Evolutionary conservation across 2,113 vertebrate species (phyloP).

Genomic region (human (Homo sapiens)): DNA sequence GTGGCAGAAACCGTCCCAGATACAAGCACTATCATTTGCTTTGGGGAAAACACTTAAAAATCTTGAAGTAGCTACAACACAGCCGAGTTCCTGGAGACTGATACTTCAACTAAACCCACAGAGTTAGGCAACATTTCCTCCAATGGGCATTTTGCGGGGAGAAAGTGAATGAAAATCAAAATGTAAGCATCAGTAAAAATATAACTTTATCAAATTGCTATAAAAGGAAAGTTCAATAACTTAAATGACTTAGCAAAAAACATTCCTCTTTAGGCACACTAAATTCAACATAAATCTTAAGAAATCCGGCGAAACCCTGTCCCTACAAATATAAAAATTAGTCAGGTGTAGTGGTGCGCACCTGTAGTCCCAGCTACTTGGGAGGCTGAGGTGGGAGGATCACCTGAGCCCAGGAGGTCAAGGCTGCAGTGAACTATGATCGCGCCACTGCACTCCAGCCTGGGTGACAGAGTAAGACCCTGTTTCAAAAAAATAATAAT

Average conservation of each 20-base stretch:
- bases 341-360: too few relatives aligned
- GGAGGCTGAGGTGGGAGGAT: too few relatives aligned
- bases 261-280: neutral
- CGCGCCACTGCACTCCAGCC: too few relatives aligned
- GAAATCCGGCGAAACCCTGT: neutral
- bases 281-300: neutral
- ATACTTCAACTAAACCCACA: neutral
- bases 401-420: too few relatives aligned
- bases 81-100: neutral
- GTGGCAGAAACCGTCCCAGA: neutral
- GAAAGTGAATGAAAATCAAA: neutral
- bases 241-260: slow-evolving; percentile 6
- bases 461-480: too few relatives aligned
- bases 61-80: neutral
- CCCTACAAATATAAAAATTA: too few relatives aligned
- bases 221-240: neutral
- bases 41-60: slow-evolving; percentile 25
- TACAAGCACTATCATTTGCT: neutral
- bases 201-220: neutral
- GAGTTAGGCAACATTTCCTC: neutral
- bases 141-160: too few relatives aligned
- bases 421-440: too few relatives aligned
- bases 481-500: too few relatives aligned
- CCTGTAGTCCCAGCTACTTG: too few relatives aligned
- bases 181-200: neutral